phyloP scores from a whole-genome alignment of 2,888 invertebrate genomes.

The Halictus ligatus region DNA sequence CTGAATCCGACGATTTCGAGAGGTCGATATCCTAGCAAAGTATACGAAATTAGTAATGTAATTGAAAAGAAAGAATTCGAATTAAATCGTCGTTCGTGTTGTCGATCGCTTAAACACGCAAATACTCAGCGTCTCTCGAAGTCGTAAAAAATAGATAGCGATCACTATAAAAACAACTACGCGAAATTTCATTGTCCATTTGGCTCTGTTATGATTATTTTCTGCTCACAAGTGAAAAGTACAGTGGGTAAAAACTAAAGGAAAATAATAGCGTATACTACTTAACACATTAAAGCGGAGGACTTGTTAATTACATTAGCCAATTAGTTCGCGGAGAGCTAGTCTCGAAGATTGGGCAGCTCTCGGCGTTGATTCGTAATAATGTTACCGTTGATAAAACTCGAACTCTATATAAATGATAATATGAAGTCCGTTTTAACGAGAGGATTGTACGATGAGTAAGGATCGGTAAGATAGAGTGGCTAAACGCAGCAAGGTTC shows the following conservation, averaged over 20 bases:
- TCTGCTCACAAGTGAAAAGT: constrained; percentile 26
- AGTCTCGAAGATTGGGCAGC: constrained; percentile 36
- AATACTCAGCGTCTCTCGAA: neutral
- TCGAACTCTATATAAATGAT: constrained; percentile 36
- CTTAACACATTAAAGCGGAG: constrained; percentile 62
- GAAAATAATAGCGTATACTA: constrained; percentile 40
- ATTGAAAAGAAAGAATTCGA: constrained; percentile 1
- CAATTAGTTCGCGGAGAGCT: constrained; percentile 60
- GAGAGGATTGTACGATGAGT: constrained; percentile 15
- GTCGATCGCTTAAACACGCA: neutral
- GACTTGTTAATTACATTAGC: constrained; percentile 69
- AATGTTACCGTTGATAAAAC: constrained; percentile 51
- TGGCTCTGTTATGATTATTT: constrained; percentile 1
- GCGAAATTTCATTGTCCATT: constrained; percentile 14
- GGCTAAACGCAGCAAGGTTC: constrained; percentile 37
- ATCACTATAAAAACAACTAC: neutral
- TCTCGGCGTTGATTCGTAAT: constrained; percentile 35
- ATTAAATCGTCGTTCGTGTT: neutral
- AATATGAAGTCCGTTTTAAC: constrained; percentile 31
- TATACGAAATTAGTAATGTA: neutral
- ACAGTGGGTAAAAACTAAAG: constrained; percentile 15
- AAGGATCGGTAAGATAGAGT: constrained; percentile 34
- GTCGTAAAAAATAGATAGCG: neutral
- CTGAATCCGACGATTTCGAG: too few relatives aligned
- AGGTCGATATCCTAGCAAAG: constrained; percentile 1